A percentile compares a stretch with the other conserved stretches of the same genome.
phyloP scores from a whole-genome alignment of 2,888 invertebrate species.

The Diaperis boleti region DNA sequence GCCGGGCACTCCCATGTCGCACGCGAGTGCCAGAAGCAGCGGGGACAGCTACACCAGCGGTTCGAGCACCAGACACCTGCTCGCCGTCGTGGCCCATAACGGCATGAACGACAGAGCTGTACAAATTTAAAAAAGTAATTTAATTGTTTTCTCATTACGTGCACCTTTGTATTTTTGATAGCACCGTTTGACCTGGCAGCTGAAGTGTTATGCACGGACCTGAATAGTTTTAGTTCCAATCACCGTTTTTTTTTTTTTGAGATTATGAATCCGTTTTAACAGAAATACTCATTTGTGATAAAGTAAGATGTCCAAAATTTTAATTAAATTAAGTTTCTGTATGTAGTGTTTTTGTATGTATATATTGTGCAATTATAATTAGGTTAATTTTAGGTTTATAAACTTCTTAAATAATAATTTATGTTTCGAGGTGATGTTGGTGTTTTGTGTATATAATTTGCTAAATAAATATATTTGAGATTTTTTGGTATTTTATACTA shows the following conservation, averaged over 20 bases:
- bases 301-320: conserved; percentile 23
- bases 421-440: conserved; percentile 21
- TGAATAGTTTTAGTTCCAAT: conserved; percentile 16
- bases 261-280: conserved; percentile 4
- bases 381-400: no score
- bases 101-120: conserved; percentile 57
- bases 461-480: conserved; percentile 11
- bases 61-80: conserved; percentile 81
- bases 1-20: conserved; percentile 78
- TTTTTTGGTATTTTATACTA: not conserved
- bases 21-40: conserved; percentile 78
- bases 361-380: conserved; percentile 26
- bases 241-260: conserved; percentile 1
- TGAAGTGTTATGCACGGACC: no score
- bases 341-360: conserved; percentile 12
- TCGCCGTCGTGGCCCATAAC: conserved; percentile 68
- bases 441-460: conserved; percentile 26
- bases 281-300: conserved; percentile 47
- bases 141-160: conserved; percentile 2
- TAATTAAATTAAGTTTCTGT: not conserved
- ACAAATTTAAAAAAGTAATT: conserved; percentile 60
- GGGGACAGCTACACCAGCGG: conserved; percentile 86
- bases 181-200: no score
- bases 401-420: conserved; percentile 13
- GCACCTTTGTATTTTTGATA: not conserved